Percentiles rank a stretch among this genome's conserved stretches.
Conservation (phyloP, 2,797 vertebrate genomes). For the Aeoliscus strigatus region DNA sequence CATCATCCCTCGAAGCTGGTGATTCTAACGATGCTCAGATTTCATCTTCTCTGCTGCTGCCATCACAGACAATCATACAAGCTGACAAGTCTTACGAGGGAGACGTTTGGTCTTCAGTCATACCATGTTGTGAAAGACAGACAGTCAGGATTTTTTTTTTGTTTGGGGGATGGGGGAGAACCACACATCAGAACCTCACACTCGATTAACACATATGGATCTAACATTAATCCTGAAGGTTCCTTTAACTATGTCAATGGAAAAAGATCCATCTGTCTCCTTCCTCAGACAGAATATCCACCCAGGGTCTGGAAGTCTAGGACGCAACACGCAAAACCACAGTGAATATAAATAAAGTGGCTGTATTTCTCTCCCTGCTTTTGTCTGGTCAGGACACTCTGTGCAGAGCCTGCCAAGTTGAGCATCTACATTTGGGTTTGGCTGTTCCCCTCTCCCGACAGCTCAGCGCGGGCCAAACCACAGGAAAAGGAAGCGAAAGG, state of each 20-base stretch:
- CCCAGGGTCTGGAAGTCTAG: slow-evolving; percentile 77
- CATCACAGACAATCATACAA: slow-evolving; percentile 37
- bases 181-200: slow-evolving; percentile 57
- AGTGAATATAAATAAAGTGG: slow-evolving; percentile 77
- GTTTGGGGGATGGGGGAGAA: slow-evolving; percentile 8
- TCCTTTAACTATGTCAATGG: slow-evolving; percentile 62
- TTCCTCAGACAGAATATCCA: slow-evolving; percentile 69
- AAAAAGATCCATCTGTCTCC: slow-evolving; percentile 72
- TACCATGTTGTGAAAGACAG: slow-evolving; percentile 42
- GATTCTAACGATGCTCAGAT: slow-evolving; percentile 46
- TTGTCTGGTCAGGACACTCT: slow-evolving; percentile 74
- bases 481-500: slow-evolving; percentile 80
- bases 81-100: slow-evolving; percentile 28
- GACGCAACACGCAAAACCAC: slow-evolving; percentile 74
- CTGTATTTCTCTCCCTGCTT: slow-evolving; percentile 71
- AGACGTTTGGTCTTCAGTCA: slow-evolving; percentile 28
- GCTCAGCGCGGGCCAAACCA: slow-evolving; percentile 69
- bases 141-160: slow-evolving; percentile 29
- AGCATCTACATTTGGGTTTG: slow-evolving; percentile 81
- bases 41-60: slow-evolving; percentile 52
- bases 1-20: slow-evolving; percentile 46
- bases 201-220: slow-evolving; percentile 69
- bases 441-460: slow-evolving; percentile 70
- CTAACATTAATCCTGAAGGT: slow-evolving; percentile 65
- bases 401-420: slow-evolving; percentile 64